Percentiles rank a stretch among this genome's conserved stretches.
These are phyloP conservation scores for Panorpa germanica DNA, from an alignment of 2,888 invertebrate species.

Conservation along the genomic window DNA sequence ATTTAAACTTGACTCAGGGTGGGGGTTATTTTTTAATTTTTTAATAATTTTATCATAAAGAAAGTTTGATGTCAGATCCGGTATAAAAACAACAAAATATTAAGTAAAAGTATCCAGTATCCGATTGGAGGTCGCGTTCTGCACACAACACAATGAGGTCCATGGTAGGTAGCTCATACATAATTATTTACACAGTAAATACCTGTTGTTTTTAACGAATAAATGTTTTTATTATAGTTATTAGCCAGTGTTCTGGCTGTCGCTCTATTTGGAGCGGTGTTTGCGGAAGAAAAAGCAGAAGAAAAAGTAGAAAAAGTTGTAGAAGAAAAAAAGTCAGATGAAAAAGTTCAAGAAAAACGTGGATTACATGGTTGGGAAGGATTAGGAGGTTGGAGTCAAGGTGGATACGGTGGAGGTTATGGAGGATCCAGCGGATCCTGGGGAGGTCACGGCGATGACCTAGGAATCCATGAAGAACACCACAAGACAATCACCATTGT, in stretches of 20 bases:
- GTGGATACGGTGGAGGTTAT: constrained; percentile 14
- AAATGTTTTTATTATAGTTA: too few relatives aligned
- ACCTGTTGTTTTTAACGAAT: too few relatives aligned
- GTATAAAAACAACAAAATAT: too few relatives aligned
- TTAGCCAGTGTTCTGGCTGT: constrained; percentile 26
- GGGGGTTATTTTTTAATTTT: too few relatives aligned
- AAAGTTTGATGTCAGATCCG: too few relatives aligned
- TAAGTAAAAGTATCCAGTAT: constrained; percentile 4
- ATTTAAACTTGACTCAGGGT: too few relatives aligned
- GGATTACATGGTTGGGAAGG: constrained; percentile 13
- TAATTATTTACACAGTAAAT: too few relatives aligned
- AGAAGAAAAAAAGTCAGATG: constrained; percentile 43
- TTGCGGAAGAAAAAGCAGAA: constrained; percentile 30
- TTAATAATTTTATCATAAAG: too few relatives aligned
- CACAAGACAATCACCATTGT: constrained; percentile 45
- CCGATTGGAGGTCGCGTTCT: constrained; percentile 18
- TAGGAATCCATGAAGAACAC: constrained; percentile 25
- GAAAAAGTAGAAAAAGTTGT: constrained; percentile 16
- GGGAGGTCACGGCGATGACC: constrained; percentile 16
- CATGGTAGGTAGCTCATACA: too few relatives aligned
- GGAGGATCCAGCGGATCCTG: constrained; percentile 17
- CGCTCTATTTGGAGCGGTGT: too few relatives aligned
- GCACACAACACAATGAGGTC: too few relatives aligned
- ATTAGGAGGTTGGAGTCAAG: constrained; percentile 12
- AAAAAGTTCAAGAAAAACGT: constrained; percentile 46